Conservation (phyloP, 2,888 invertebrate species). For the Habroteleia sp. region DNA sequence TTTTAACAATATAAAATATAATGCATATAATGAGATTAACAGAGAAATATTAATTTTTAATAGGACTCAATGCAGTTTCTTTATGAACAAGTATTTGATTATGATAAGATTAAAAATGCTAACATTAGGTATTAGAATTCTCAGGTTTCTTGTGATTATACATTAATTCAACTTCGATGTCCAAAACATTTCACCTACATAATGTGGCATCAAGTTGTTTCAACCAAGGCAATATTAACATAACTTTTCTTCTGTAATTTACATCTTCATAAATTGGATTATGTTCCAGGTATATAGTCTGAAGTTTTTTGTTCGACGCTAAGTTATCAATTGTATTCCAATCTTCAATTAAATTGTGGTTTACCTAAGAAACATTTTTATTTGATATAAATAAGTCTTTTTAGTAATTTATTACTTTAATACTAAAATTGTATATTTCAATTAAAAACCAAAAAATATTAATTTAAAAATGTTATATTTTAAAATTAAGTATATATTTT, state of each 20-base stretch:
- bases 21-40: no score
- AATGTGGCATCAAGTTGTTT: slow-evolving; percentile 97
- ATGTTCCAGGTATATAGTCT: slow-evolving; percentile 95
- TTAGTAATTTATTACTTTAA: no score
- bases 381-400: neutral
- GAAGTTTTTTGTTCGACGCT: slow-evolving; percentile 85
- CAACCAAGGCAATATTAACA: slow-evolving; percentile 91
- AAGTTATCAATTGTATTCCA: slow-evolving; percentile 93
- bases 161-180: neutral
- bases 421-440: slow-evolving; percentile 9
- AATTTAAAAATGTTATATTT: slow-evolving; percentile 4
- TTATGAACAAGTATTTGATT: no score
- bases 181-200: slow-evolving; percentile 84
- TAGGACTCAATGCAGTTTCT: no score
- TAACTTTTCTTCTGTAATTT: slow-evolving; percentile 95
- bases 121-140: neutral
- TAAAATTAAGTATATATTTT: neutral
- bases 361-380: slow-evolving; percentile 85
- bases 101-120: slow-evolving; percentile 27
- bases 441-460: slow-evolving; percentile 12
- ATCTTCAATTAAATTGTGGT: slow-evolving; percentile 92
- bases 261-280: slow-evolving; percentile 94
- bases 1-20: no score
- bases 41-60: no score
- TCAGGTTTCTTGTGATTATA: slow-evolving; percentile 2